Percentiles rank a stretch among this genome's conserved stretches.
Evolutionary conservation across 2,113 vertebrate species (phyloP).

Genomic region (Oxygymnocypris stewartii): DNA sequence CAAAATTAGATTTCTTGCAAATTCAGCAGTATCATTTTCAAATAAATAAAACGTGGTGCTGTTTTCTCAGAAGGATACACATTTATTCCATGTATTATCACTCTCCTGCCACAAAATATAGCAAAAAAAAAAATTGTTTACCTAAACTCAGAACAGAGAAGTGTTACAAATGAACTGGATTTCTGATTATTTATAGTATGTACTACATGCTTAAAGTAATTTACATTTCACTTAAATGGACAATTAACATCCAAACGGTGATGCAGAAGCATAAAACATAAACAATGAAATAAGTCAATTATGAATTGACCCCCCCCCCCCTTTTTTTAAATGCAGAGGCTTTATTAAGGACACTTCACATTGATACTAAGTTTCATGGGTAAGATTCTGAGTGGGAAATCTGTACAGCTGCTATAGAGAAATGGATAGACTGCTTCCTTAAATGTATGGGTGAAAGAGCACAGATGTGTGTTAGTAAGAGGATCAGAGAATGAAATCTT

Average conservation of each 20-base stretch:
- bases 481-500: conserved; percentile 17
- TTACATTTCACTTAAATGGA: neutral
- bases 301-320: no score
- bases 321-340: neutral
- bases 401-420: neutral
- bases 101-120: neutral
- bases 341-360: neutral
- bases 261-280: neutral
- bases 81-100: no score
- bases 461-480: conserved; percentile 11
- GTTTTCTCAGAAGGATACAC: no score
- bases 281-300: neutral
- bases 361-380: conserved; percentile 14
- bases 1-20: no score
- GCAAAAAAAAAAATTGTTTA: neutral
- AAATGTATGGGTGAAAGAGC: conserved; percentile 18
- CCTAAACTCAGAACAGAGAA: neutral
- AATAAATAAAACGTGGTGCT: no score
- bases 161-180: neutral
- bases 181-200: neutral
- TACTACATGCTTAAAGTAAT: neutral
- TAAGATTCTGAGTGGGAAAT: conserved; percentile 28
- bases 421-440: conserved; percentile 40
- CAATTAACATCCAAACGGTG: neutral
- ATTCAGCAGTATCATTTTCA: no score